Base-by-base conservation (phyloP, 2,888 invertebrate genomes). In the Amblyjoppa fuscipennis region DNA sequence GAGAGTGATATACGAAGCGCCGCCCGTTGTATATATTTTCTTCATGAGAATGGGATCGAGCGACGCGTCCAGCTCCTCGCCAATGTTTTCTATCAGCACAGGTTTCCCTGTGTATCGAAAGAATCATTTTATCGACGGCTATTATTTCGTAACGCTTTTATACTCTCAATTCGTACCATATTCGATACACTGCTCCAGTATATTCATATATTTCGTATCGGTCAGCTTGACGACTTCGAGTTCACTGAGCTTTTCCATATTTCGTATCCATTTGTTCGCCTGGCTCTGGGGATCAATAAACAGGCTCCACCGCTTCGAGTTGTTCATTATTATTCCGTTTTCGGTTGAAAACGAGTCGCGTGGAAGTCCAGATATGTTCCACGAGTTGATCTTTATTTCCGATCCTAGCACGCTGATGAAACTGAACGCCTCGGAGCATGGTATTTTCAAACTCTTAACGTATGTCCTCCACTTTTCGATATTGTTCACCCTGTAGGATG, bases 271-370 rank as follows among this genome's bases (percentile, higher is more conserved):
- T 93, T 96, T 97, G 93, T 97, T 97, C 0, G 98, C 98, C 94
- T 98, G 98, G 59, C 96, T 96, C 94, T 98, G 97, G 1, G 98
- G 98, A 94, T 98, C 98, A 79, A 98, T 96, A 91, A 98, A 96
- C 86, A 98, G 94, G 6, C 98, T 97, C 97, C 97, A 97, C 82
- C 96, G 95, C 93, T 96, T 96, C 0, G 97, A 97, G 91, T 96
- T 97, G 90, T 97, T 96, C 94, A 97, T 97, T 90, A 98, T 98
- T 73, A 98, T 97, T 74, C 96, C 98, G 94, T 98, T 98, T 91
- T 98, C 98, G 61, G 96, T 96, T 0, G 98, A 98, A 94, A 98
- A 98, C 7, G 95, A 95, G 94, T 98, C 98, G 88, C 97, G 95
- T 0, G 98, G 98, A 81, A 98, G 94, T 2, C 97, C 97, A 84